A percentile compares a stretch with the other conserved stretches of the same genome.
Conservation (phyloP, 2,113 vertebrate species). For the Lophotis ruficrista region DNA sequence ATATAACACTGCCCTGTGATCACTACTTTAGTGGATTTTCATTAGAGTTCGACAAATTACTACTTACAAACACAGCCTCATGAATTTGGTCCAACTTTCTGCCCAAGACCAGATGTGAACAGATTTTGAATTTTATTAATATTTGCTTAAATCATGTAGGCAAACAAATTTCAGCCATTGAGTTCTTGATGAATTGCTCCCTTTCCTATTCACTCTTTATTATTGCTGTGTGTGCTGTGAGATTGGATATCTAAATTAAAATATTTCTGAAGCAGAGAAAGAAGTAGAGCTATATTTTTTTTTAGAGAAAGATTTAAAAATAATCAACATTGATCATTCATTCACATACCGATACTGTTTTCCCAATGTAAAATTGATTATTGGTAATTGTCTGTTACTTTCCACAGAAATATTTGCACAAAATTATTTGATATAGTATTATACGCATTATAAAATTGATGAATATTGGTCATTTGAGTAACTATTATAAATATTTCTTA, state of each 20-base stretch:
- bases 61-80: neutral
- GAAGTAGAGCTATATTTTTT: neutral
- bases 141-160: slow-evolving; percentile 24
- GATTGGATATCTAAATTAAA: neutral
- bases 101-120: neutral
- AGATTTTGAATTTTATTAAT: slow-evolving; percentile 33
- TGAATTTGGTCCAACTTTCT: slow-evolving; percentile 34
- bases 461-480: neutral
- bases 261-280: neutral
- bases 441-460: neutral
- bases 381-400: neutral
- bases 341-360: neutral
- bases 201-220: neutral
- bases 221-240: neutral
- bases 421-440: neutral
- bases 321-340: neutral
- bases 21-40: neutral
- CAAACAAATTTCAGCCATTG: slow-evolving; percentile 6
- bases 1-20: neutral
- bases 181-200: neutral
- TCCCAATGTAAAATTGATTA: neutral
- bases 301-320: neutral
- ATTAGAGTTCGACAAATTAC: slow-evolving; percentile 1
- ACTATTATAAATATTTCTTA: neutral
- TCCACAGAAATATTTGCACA: neutral